These are phyloP conservation scores for Psilopogon haemacephalus DNA, from an alignment of 2,113 vertebrate species.

Conservation along the genomic window DNA sequence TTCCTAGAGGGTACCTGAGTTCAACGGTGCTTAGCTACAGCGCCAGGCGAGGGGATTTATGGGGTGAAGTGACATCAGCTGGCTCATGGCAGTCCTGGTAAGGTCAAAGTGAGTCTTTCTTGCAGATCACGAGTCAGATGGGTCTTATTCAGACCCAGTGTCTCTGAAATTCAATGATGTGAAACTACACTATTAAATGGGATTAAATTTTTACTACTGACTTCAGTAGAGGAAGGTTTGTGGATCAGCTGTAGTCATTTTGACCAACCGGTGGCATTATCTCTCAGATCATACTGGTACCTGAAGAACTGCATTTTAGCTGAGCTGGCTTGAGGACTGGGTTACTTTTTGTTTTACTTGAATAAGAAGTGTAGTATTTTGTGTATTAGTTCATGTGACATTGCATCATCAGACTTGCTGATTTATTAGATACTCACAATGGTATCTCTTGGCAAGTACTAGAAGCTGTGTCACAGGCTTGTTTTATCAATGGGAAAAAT, in stretches of 20 bases:
- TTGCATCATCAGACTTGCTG: constrained; percentile 39
- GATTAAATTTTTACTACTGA: neutral
- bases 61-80: constrained; percentile 10
- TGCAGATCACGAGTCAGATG: neutral
- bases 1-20: constrained; percentile 23
- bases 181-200: neutral
- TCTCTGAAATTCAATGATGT: neutral
- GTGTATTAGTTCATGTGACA: neutral
- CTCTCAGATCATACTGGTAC: neutral
- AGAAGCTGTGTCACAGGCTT: constrained; percentile 14
- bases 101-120: neutral
- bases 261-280: neutral
- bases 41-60: neutral
- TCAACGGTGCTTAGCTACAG: neutral
- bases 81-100: neutral
- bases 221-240: neutral
- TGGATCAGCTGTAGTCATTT: neutral
- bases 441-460: constrained; percentile 14
- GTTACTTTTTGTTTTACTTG: neutral
- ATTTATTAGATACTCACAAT: constrained; percentile 30
- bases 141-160: neutral
- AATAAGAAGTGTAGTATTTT: neutral
- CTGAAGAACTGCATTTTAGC: neutral
- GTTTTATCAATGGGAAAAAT: constrained; percentile 34
- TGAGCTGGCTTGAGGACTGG: neutral